A percentile compares a stretch with the other conserved stretches of the same genome.
phyloP scores from a whole-genome alignment of 2,113 vertebrate genomes.

The Bubalus kerabau region DNA sequence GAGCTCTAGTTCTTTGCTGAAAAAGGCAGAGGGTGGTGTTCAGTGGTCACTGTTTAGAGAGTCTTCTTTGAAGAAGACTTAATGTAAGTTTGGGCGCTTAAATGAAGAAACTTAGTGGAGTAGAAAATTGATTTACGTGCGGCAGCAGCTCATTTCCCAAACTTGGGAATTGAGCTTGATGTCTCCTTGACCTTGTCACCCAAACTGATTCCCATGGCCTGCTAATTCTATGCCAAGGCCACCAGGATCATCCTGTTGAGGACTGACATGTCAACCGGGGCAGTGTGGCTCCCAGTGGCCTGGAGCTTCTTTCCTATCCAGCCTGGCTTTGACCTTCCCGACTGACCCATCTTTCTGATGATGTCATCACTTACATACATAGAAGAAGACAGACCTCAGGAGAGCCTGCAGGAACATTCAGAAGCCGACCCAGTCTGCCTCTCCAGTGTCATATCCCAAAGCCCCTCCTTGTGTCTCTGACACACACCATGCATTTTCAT shows the following conservation, averaged over 20 bases:
- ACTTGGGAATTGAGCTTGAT: constrained; percentile 15
- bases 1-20: constrained; percentile 7
- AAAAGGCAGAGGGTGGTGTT: background rate
- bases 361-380: rapidly evolving
- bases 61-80: constrained; percentile 29
- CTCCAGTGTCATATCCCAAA: background rate
- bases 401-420: background rate
- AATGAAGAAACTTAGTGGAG: constrained; percentile 56
- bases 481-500: rapidly evolving
- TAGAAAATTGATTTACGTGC: constrained; percentile 51
- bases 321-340: background rate
- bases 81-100: constrained; percentile 21
- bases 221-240: background rate
- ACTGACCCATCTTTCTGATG: background rate
- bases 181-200: background rate
- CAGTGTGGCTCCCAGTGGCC: background rate
- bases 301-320: background rate
- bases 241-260: too few species aligned
- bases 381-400: background rate
- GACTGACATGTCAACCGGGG: background rate
- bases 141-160: constrained; percentile 40
- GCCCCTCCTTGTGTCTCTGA: background rate
- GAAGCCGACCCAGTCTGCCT: background rate
- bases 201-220: background rate
- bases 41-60: constrained; percentile 27